Evolutionary conservation across 2,113 vertebrate genomes (phyloP), one percentile per base, ranked within the genome.

Genomic region (Marmota flaviventris): DNA sequence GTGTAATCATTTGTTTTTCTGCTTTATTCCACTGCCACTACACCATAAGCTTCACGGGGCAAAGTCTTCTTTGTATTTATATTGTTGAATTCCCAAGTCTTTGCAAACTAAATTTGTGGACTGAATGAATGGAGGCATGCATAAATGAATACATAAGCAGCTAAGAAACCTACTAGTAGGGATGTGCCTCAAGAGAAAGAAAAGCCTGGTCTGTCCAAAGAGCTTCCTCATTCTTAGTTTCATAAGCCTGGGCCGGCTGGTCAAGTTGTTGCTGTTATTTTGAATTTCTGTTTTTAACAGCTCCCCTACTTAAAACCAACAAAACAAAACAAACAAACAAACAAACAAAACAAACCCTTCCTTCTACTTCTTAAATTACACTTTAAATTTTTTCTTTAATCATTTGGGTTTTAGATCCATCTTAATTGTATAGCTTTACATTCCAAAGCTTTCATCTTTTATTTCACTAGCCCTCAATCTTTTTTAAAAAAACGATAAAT

Each of bases 201-300:
- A 86, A 89, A 89, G 8, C 20, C 8, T 48, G 20, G 20, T 78
- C 72, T 58, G 17, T 42, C n/a, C 48, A 65, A 58, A 86, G 63
- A 70, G 84, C 69, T 94, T 98, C 91, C 82, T 95, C 91, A 11
- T 92, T 77, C 17, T 20, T 51, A 12, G 29, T 37, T 75, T 78
- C 20, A 4, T 39, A 70, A 58, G 13, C 27, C 34, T 63, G 4
- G 25, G 13, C 82, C 8, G 6, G 4, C 39, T 27, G 4, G 14
- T 58, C 37, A 42, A 45, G 22, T 86, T n/a, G 18, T 48, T 58
- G 25, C 16, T 16, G 13, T 75, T 65, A 37, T 87, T 42, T 48
- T 10, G 48, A 72, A 42, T 72, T 91, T 96, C 85, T 77, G 34
- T 56, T 96, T 63, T 63, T 63, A 63, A 24, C 22, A 24, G 61